phyloP scores from a whole-genome alignment of 2,113 vertebrate species.

The Elachura formosa region DNA sequence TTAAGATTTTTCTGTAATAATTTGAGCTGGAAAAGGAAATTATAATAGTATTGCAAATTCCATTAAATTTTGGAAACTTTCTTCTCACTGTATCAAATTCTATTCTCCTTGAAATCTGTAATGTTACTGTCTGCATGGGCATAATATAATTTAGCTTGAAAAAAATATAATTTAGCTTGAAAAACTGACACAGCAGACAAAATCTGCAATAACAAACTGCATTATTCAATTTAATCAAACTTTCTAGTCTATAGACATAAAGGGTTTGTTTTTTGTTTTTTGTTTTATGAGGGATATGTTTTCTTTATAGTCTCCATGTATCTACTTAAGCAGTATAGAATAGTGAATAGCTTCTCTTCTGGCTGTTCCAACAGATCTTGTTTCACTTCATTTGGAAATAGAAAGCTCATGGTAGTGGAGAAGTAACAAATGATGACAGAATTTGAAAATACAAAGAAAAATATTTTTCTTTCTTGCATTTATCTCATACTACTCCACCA shows the following conservation, averaged over 20 bases:
- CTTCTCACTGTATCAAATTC: background rate
- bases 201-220: background rate
- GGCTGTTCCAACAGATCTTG: background rate
- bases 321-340: background rate
- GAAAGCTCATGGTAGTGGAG: background rate
- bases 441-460: background rate
- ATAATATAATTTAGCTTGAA: background rate
- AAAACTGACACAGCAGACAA: conserved; percentile 6
- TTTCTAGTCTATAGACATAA: background rate
- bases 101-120: background rate
- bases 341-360: background rate
- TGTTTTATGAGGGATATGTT: background rate
- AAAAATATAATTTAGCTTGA: conserved; percentile 8
- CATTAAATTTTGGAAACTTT: background rate
- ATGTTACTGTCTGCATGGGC: background rate
- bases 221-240: background rate
- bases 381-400: background rate
- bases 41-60: background rate
- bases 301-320: background rate
- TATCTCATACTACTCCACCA: background rate
- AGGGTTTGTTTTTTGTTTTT: background rate
- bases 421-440: background rate
- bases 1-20: background rate
- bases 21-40: background rate
- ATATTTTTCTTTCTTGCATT: background rate